phyloP scores from a whole-genome alignment of 2,113 vertebrate genomes.

The Lutjanus erythropterus region DNA sequence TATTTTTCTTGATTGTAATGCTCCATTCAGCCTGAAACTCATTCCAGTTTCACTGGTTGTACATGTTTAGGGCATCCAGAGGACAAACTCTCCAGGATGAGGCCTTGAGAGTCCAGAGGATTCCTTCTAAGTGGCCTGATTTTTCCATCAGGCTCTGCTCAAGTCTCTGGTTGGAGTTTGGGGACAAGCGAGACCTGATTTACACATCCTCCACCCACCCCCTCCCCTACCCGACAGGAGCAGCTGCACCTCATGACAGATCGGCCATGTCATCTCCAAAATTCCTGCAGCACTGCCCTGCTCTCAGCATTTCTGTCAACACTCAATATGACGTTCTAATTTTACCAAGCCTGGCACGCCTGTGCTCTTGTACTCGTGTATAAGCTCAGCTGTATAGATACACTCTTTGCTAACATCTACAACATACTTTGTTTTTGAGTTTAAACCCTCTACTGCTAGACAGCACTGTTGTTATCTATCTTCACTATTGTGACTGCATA shows the following conservation, averaged over 20 bases:
- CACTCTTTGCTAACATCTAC: not conserved
- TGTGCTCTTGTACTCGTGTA: not conserved
- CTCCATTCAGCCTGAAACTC: not conserved
- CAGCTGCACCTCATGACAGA: slow-evolving; percentile 83
- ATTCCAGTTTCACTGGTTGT: not conserved
- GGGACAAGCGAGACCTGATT: slow-evolving; percentile 65
- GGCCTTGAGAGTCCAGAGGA: slow-evolving; percentile 52
- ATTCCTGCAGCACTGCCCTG: slow-evolving; percentile 75
- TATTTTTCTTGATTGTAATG: slow-evolving; percentile 15
- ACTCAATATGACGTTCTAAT: slow-evolving; percentile 86
- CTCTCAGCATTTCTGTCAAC: slow-evolving; percentile 86
- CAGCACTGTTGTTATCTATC: too few species aligned
- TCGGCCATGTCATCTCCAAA: slow-evolving; percentile 79
- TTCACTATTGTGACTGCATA: too few species aligned
- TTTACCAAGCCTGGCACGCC: slow-evolving; percentile 74
- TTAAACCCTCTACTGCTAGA: too few species aligned
- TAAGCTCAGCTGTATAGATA: not conserved
- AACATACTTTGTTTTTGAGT: too few species aligned
- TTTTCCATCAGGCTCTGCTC: slow-evolving; percentile 69
- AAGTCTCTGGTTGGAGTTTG: slow-evolving; percentile 59
- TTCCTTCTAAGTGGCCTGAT: slow-evolving; percentile 63
- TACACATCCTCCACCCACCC: slow-evolving; percentile 51
- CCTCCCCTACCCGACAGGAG: slow-evolving; percentile 79
- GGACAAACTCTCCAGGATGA: slow-evolving; percentile 45
- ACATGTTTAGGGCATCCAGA: slow-evolving; percentile 18